Conservation (phyloP, 2,888 invertebrate genomes). For the Polylopha cassiicola region DNA sequence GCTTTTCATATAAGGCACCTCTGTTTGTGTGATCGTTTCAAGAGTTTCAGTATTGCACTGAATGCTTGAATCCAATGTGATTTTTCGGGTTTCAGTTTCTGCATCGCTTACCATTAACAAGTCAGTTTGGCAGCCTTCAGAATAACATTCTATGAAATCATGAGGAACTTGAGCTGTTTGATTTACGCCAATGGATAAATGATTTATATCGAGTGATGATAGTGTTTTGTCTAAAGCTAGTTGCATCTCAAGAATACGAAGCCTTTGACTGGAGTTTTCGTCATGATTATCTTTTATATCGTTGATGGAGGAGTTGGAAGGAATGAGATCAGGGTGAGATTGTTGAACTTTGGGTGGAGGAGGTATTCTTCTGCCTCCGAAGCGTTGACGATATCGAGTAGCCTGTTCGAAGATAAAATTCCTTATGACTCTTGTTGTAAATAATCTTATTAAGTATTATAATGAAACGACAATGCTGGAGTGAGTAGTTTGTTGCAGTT, state of each 20-base stretch:
- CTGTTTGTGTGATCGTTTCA: constrained; percentile 65
- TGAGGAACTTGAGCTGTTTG: constrained; percentile 59
- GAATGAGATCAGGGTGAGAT: constrained; percentile 51
- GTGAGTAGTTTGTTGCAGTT: constrained; percentile 7
- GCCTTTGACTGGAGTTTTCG: constrained; percentile 46
- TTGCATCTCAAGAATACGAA: constrained; percentile 66
- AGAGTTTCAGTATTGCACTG: constrained; percentile 50
- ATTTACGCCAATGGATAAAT: constrained; percentile 58
- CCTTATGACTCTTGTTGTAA: constrained; percentile 24
- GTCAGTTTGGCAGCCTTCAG: constrained; percentile 67
- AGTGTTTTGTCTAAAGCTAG: constrained; percentile 59
- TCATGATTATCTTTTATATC: constrained; percentile 40
- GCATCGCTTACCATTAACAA: constrained; percentile 56
- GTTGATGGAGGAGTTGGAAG: constrained; percentile 34
- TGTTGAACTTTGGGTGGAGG: constrained; percentile 46
- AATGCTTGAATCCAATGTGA: constrained; percentile 57
- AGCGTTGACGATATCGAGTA: constrained; percentile 66
- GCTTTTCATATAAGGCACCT: constrained; percentile 52
- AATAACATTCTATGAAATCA: constrained; percentile 51
- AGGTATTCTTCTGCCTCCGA: constrained; percentile 58
- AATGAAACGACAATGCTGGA: constrained; percentile 3
- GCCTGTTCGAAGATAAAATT: constrained; percentile 69
- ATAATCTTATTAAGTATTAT: constrained; percentile 15
- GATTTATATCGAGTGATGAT: constrained; percentile 53
- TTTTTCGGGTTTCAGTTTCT: constrained; percentile 58